Evolutionary conservation across 2,113 vertebrate species (phyloP).

Genomic region (Lonchura striata): DNA sequence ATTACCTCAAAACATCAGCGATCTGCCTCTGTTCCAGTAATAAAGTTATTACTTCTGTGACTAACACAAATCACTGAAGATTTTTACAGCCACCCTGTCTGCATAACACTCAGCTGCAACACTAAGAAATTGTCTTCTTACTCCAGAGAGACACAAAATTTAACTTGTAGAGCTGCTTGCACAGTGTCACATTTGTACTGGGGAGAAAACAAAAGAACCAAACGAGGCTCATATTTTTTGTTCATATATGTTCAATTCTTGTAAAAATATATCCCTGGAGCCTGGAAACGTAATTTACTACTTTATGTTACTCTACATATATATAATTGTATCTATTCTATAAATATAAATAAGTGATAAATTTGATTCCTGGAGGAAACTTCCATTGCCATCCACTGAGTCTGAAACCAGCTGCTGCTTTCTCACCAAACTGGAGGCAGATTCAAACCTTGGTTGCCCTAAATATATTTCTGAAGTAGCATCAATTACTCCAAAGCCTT

Average conservation of each 20-base stretch:
- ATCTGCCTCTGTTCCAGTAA: constrained; percentile 8
- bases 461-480: not conserved
- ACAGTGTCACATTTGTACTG: not conserved
- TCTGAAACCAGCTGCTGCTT: not conserved
- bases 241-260: not conserved
- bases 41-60: constrained; percentile 12
- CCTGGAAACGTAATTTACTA: not conserved
- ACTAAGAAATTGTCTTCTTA: constrained; percentile 16
- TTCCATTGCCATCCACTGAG: not conserved
- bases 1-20: not conserved
- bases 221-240: not conserved
- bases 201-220: not conserved
- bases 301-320: not conserved
- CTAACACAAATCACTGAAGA: constrained; percentile 13
- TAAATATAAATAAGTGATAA: not conserved
- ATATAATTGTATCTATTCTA: not conserved
- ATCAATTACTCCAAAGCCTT: not conserved
- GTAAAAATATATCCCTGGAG: not conserved
- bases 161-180: constrained; percentile 8
- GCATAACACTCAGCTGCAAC: not conserved
- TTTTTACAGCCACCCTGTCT: constrained; percentile 24
- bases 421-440: not conserved
- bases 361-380: not conserved
- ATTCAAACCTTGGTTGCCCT: not conserved
- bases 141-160: constrained; percentile 32